Evolutionary conservation across 1,140 invertebrate species (phyloP).

Genomic region (Rhynchophorus ferrugineus): DNA sequence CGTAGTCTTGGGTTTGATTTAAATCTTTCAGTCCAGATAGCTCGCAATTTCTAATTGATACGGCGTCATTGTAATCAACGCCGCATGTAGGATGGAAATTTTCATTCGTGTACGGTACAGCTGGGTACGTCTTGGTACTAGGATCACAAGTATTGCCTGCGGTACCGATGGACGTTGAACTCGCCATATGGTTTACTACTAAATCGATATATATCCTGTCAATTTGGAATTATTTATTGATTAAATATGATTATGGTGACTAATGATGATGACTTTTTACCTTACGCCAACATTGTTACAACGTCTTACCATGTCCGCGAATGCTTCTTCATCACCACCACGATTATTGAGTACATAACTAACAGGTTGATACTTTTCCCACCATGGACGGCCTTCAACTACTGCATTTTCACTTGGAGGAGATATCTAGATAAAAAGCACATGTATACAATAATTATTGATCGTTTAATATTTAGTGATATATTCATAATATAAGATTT

Average conservation of each 20-base stretch:
- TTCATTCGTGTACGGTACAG: conserved; percentile 47
- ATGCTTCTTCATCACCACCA: conserved; percentile 64
- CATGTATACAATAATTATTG: too few relatives aligned
- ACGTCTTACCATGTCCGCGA: conserved; percentile 57
- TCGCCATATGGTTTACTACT: conserved; percentile 85
- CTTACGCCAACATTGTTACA: conserved; percentile 34
- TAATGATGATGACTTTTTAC: too few relatives aligned
- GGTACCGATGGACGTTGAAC: conserved; percentile 52
- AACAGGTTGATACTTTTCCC: conserved; percentile 83
- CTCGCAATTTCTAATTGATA: conserved; percentile 63
- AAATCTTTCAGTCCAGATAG: conserved; percentile 38
- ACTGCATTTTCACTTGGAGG: conserved; percentile 53
- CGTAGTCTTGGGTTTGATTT: conserved; percentile 48
- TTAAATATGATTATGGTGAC: conserved; percentile 4
- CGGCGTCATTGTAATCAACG: conserved; percentile 37
- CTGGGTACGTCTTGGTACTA: conserved; percentile 45
- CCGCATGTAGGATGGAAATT: conserved; percentile 54
- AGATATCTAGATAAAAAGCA: conserved; percentile 43
- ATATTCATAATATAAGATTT: too few relatives aligned
- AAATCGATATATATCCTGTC: conserved; percentile 76
- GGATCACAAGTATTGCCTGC: conserved; percentile 51
- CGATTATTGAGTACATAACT: conserved; percentile 72
- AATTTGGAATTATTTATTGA: background rate
- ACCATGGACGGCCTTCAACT: conserved; percentile 59
- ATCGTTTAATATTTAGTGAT: too few relatives aligned